These are phyloP conservation scores for Alethe diademata DNA, from an alignment of 2,113 vertebrate genomes.

Conservation along the genomic window DNA sequence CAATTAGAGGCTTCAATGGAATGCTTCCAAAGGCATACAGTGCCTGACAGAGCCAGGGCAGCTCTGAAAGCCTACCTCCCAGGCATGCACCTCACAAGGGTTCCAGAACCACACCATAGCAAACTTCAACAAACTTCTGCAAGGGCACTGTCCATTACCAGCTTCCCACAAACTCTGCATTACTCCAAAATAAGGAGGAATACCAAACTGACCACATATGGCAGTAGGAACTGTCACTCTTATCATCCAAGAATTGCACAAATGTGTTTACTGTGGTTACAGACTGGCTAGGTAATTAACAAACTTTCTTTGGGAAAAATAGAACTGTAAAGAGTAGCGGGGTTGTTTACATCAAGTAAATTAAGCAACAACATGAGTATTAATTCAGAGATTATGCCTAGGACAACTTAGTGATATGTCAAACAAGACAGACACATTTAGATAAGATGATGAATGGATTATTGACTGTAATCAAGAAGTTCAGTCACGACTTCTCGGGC, in stretches of 20 bases:
- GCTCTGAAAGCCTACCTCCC: not conserved
- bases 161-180: not conserved
- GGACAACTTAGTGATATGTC: not conserved
- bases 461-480: not conserved
- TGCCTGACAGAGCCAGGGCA: not conserved
- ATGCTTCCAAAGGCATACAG: not conserved
- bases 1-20: not conserved
- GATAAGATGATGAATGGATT: slow-evolving; percentile 13
- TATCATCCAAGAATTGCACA: not conserved
- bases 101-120: not conserved
- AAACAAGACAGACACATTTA: slow-evolving; percentile 9
- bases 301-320: not conserved
- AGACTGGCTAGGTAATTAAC: not conserved
- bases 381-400: slow-evolving; percentile 5
- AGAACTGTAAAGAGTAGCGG: not conserved
- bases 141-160: not conserved
- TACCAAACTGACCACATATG: not conserved
- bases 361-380: not conserved
- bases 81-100: not conserved
- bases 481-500: not conserved
- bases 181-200: not conserved
- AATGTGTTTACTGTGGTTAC: not conserved
- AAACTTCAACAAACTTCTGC: not conserved
- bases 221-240: not conserved
- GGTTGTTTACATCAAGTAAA: slow-evolving; percentile 18